These are phyloP conservation scores for Eidolon dupreanum DNA, from an alignment of 2,797 vertebrate genomes.

Conservation along the genomic window DNA sequence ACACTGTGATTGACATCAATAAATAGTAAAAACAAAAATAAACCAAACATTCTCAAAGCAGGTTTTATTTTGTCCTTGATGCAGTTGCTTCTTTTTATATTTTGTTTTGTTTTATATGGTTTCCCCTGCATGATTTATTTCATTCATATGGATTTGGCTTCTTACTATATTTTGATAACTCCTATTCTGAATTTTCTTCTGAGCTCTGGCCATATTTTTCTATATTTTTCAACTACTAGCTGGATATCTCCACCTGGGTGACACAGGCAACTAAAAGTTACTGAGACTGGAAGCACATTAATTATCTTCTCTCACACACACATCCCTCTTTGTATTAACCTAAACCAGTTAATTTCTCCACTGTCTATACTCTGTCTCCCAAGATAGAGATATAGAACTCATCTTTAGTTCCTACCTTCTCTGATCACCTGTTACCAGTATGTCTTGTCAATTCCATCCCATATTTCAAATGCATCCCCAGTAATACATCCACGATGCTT, in stretches of 20 bases:
- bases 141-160: neutral
- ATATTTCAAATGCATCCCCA: neutral
- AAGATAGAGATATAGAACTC: neutral
- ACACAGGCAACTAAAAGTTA: neutral
- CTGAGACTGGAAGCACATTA: neutral
- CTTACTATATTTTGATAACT: neutral
- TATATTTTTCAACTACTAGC: neutral
- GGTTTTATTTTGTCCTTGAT: neutral
- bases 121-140: neutral
- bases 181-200: constrained; percentile 1
- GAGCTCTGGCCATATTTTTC: neutral
- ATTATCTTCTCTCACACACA: neutral
- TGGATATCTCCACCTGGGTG: neutral
- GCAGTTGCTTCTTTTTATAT: neutral
- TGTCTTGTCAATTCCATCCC: neutral
- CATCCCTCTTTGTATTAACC: neutral
- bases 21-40: neutral
- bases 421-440: neutral
- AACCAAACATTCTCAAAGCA: neutral
- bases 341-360: neutral
- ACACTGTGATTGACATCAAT: neutral
- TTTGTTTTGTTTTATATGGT: neutral
- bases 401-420: neutral
- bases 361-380: neutral
- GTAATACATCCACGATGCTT: neutral